Evolutionary conservation across 2,113 vertebrate genomes (phyloP).

Genomic region (Catharus fuscescens): DNA sequence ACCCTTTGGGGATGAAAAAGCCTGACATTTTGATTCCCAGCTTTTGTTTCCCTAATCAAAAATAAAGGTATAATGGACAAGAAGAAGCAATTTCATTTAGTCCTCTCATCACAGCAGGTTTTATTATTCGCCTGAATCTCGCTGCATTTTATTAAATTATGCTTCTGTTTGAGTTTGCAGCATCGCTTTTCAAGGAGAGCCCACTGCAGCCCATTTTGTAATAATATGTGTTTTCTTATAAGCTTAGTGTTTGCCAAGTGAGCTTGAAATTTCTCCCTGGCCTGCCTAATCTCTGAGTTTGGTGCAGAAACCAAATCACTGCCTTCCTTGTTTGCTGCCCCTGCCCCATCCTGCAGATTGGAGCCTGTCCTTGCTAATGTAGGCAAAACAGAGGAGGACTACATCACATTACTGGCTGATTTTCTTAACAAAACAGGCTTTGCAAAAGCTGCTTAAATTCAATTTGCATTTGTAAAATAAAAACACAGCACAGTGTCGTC

Average conservation of each 20-base stretch:
- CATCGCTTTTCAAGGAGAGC: not conserved
- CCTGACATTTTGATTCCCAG: constrained; percentile 33
- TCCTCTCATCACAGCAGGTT: not conserved
- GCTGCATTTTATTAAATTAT: constrained; percentile 50
- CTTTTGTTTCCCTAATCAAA: constrained; percentile 57
- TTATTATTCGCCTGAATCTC: constrained; percentile 35
- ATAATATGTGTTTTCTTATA: not conserved
- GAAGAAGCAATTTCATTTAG: constrained; percentile 18
- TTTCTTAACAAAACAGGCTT: constrained; percentile 52
- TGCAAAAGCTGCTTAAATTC: constrained; percentile 37
- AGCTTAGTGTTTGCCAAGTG: not conserved
- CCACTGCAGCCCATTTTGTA: not conserved
- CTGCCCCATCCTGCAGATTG: not conserved
- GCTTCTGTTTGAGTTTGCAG: constrained; percentile 22
- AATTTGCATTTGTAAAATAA: constrained; percentile 54
- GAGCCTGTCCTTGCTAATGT: not conserved
- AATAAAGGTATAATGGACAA: constrained; percentile 17
- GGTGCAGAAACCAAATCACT: not conserved
- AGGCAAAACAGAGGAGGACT: not conserved
- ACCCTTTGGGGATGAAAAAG: not conserved
- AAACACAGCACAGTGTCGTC: not conserved
- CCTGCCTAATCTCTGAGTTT: not conserved
- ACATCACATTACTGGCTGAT: not conserved
- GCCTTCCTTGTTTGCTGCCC: not conserved
- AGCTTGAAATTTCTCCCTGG: constrained; percentile 5